phyloP scores from a whole-genome alignment of 92 coral and sea anemone species.

The Epizoanthus fatuus region DNA sequence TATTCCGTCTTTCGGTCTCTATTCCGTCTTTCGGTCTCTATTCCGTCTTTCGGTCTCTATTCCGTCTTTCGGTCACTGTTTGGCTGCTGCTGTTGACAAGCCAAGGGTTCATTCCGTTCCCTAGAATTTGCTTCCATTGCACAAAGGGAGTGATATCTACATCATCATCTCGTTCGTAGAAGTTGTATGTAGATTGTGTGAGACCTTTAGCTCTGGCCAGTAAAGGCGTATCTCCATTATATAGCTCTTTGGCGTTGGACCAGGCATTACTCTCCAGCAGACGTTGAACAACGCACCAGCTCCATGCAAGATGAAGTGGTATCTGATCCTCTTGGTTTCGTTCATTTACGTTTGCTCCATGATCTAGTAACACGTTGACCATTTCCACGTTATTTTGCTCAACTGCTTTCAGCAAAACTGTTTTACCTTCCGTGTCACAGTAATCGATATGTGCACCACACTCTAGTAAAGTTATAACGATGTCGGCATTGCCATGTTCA shows the following conservation, averaged over 20 bases:
- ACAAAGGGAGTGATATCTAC: not conserved
- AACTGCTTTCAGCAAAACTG: slow-evolving; percentile 1
- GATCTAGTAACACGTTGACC: slow-evolving; percentile 6
- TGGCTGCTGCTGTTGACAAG: not conserved
- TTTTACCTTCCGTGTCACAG: not conserved
- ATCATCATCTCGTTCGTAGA: not conserved
- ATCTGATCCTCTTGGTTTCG: not conserved
- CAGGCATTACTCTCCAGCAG: slow-evolving; percentile 15
- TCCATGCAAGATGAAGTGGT: slow-evolving; percentile 18
- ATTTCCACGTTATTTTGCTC: not conserved
- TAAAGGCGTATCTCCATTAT: slow-evolving; percentile 34
- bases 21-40: too few relatives aligned
- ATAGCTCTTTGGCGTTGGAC: slow-evolving; percentile 17
- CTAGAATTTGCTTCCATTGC: slow-evolving; percentile 3
- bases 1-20: too few relatives aligned
- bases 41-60: too few relatives aligned
- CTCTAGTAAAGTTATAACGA: not conserved
- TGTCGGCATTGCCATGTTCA: not conserved
- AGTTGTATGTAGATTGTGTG: not conserved
- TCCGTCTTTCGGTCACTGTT: too few relatives aligned
- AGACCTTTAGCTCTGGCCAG: slow-evolving; percentile 3
- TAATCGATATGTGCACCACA: slow-evolving; percentile 19
- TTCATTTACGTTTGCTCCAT: slow-evolving; percentile 18
- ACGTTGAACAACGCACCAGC: slow-evolving; percentile 3
- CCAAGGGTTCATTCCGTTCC: slow-evolving; percentile 11